Evolutionary conservation across 2,888 invertebrate species (phyloP).

Genomic region (Seira ritae): DNA sequence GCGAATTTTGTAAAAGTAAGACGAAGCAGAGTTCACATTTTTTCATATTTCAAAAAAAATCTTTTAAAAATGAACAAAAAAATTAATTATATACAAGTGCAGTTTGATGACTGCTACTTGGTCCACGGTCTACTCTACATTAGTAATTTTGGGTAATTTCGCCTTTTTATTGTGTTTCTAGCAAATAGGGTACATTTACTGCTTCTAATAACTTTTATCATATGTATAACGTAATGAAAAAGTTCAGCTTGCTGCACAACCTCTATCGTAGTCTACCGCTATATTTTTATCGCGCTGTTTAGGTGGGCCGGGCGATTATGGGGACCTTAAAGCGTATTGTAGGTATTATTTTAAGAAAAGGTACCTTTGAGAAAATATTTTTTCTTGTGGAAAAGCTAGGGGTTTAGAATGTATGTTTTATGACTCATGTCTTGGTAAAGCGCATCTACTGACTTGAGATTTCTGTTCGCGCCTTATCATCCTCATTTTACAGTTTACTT

Average conservation of each 20-base stretch:
- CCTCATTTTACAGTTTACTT: too few species aligned
- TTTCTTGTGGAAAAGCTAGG: too few species aligned
- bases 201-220: background rate
- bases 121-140: background rate
- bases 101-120: background rate
- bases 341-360: background rate
- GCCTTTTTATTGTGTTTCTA: background rate
- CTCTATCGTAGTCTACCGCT: background rate
- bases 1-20: too few species aligned
- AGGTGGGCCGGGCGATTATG: background rate
- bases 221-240: background rate
- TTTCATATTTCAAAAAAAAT: background rate
- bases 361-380: background rate
- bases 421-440: too few species aligned
- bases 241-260: background rate
- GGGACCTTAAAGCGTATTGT: background rate
- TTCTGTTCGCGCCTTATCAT: too few species aligned
- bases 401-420: too few species aligned
- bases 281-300: background rate
- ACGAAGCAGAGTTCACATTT: too few species aligned
- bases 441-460: too few species aligned
- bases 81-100: background rate
- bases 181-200: background rate
- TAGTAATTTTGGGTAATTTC: background rate
- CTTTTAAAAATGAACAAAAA: background rate